Percentiles rank a stretch among this genome's conserved stretches.
These are phyloP conservation scores for Arothron firmamentum DNA, from an alignment of 2,113 vertebrate species.

Conservation along the genomic window DNA sequence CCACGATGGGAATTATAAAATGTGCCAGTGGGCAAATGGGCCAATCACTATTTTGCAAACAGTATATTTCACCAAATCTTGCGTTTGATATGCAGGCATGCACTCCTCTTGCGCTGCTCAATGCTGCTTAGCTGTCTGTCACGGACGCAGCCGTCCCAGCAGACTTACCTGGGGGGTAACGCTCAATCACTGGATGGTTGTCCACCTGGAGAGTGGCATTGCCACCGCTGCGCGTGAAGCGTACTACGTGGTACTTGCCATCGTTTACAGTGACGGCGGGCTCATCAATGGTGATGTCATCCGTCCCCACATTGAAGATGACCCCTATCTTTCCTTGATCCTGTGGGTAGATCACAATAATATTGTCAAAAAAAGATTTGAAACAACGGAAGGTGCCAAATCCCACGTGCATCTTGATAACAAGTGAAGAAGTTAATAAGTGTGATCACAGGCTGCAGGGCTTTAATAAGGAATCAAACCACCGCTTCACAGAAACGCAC, in stretches of 20 bases:
- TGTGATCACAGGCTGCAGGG: too few relatives aligned
- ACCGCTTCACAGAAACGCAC: too few relatives aligned
- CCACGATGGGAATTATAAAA: slow-evolving; percentile 38
- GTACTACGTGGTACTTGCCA: slow-evolving; percentile 95
- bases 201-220: slow-evolving; percentile 96
- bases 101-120: slow-evolving; percentile 23
- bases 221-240: slow-evolving; percentile 94
- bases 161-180: slow-evolving; percentile 88
- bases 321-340: slow-evolving; percentile 90
- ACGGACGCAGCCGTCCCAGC: slow-evolving; percentile 7
- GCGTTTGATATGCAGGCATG: slow-evolving; percentile 40
- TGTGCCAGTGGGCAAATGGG: slow-evolving; percentile 40
- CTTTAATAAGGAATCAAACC: too few relatives aligned
- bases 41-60: slow-evolving; percentile 31
- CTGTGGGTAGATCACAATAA: slow-evolving; percentile 59
- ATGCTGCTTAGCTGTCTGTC: slow-evolving; percentile 33
- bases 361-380: not conserved
- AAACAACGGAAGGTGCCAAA: not conserved
- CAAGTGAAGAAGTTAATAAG: too few relatives aligned
- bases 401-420: too few relatives aligned
- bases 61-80: slow-evolving; percentile 35
- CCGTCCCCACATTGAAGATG: slow-evolving; percentile 95
- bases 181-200: slow-evolving; percentile 93
- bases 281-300: slow-evolving; percentile 93
- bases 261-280: slow-evolving; percentile 88